phyloP scores from a whole-genome alignment of 2,888 invertebrate genomes.

The Dione vanillae region DNA sequence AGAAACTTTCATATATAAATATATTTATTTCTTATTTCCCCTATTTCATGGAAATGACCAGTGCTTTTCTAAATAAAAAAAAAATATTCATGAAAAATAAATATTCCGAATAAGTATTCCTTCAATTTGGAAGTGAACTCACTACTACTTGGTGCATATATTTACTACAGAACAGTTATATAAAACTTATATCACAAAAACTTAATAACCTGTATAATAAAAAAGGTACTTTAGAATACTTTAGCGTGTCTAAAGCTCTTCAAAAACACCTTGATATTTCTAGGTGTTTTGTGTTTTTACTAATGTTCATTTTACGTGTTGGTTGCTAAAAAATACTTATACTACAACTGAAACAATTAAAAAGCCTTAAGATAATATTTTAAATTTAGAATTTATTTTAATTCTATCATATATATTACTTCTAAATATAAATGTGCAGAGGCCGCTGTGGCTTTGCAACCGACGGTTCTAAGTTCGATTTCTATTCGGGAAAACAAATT shows the following conservation, averaged over 20 bases:
- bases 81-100: too few relatives aligned
- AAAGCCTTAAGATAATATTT: neutral
- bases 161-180: neutral
- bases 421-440: too few relatives aligned
- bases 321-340: slow-evolving; percentile 25
- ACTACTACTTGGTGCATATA: neutral
- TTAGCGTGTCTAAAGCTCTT: slow-evolving; percentile 56
- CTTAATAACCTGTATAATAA: neutral
- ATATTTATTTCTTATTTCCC: too few relatives aligned
- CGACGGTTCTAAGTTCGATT: too few relatives aligned
- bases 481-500: too few relatives aligned
- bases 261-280: slow-evolving; percentile 51
- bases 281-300: slow-evolving; percentile 43
- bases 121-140: neutral
- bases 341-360: neutral
- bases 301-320: slow-evolving; percentile 48
- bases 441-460: too few relatives aligned
- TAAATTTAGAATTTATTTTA: neutral
- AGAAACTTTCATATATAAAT: too few relatives aligned
- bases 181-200: neutral
- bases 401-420: too few relatives aligned
- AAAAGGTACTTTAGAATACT: slow-evolving; percentile 21
- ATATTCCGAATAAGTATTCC: neutral
- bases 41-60: too few relatives aligned
- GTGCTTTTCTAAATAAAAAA: too few relatives aligned